These are phyloP conservation scores for Drosophila cognata DNA, from an alignment of 2,888 invertebrate genomes.

Conservation along the genomic window DNA sequence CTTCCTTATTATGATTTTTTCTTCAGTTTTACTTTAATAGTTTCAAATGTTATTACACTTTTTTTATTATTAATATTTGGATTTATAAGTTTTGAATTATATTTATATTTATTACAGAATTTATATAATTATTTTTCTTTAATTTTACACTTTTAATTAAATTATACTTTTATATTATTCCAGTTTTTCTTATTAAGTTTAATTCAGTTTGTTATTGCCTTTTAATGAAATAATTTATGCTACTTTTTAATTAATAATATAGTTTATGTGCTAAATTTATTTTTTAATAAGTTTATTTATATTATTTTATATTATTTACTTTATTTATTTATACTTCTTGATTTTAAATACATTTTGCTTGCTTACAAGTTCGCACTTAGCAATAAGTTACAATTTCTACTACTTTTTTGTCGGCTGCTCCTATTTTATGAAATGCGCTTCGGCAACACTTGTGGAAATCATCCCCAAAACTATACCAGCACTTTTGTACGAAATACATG, in stretches of 20 bases:
- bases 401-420: constrained; percentile 20
- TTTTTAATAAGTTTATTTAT: background rate
- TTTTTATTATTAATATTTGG: too few species aligned
- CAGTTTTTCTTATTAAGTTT: background rate
- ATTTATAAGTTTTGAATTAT: background rate
- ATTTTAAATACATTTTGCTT: background rate
- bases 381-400: constrained; percentile 3
- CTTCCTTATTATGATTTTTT: background rate
- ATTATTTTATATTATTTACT: background rate
- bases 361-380: background rate
- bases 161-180: background rate
- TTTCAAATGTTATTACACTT: background rate
- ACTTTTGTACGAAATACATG: background rate
- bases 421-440: constrained; percentile 9
- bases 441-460: constrained; percentile 62
- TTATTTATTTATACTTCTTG: background rate
- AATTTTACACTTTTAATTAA: background rate
- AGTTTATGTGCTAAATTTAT: background rate
- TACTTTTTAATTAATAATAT: background rate
- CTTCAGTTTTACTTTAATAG: background rate
- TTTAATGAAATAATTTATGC: background rate
- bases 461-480: constrained; percentile 69
- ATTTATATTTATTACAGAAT: too few species aligned
- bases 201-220: background rate
- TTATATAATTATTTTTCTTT: background rate